Evolutionary conservation across 2,113 vertebrate species (phyloP).

Genomic region (Sylvilagus bachmani): DNA sequence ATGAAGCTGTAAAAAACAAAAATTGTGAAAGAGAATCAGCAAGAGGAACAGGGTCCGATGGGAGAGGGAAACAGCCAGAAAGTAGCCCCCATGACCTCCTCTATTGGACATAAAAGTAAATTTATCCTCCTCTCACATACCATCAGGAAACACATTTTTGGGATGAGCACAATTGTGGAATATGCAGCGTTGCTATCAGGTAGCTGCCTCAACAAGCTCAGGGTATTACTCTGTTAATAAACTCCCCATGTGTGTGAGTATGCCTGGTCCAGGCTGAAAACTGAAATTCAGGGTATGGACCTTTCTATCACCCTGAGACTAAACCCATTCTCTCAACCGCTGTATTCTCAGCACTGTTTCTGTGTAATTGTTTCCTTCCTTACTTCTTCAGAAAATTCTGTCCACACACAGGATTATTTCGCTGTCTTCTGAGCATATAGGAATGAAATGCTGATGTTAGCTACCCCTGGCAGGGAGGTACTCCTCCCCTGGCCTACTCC

Average conservation of each 20-base stretch:
- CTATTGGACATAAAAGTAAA: background rate
- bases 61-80: background rate
- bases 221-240: background rate
- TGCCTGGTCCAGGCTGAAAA: background rate
- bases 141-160: background rate
- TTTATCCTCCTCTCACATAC: background rate
- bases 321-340: background rate
- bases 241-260: background rate
- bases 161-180: background rate
- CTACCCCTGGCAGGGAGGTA: background rate
- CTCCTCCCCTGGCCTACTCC: background rate
- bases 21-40: too few species aligned
- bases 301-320: background rate
- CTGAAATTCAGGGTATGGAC: background rate
- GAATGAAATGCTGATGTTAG: background rate
- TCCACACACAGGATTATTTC: fast-evolving
- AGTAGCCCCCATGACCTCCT: background rate
- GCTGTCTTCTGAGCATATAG: background rate
- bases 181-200: background rate
- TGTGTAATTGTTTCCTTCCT: background rate
- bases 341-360: background rate
- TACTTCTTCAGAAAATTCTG: background rate
- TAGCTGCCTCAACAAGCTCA: background rate
- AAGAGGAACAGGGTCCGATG: too few species aligned
- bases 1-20: too few species aligned